These are phyloP conservation scores for Cataglyphis rosenhaueri DNA, from an alignment of 2,888 invertebrate species.

Conservation along the genomic window DNA sequence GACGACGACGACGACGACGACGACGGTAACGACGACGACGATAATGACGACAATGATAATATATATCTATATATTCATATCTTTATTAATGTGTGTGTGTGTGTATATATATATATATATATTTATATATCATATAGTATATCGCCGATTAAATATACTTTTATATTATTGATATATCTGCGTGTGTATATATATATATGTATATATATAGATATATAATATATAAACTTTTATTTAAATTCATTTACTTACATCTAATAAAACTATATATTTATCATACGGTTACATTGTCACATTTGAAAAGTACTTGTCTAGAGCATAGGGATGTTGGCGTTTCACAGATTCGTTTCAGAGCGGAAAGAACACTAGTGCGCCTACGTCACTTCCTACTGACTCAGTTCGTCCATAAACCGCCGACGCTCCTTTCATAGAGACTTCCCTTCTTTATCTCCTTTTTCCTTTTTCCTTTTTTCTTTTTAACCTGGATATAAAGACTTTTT, in stretches of 20 bases:
- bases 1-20: constrained; percentile 9
- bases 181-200: constrained; percentile 67
- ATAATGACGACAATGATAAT: constrained; percentile 43
- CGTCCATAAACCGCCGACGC: constrained; percentile 42
- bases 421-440: constrained; percentile 1
- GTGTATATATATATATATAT: constrained; percentile 55
- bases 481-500: constrained; percentile 36
- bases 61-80: constrained; percentile 59
- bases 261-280: constrained; percentile 46
- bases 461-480: neutral
- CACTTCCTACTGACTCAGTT: constrained; percentile 44
- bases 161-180: constrained; percentile 80
- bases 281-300: constrained; percentile 56
- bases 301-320: constrained; percentile 68
- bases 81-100: constrained; percentile 43
- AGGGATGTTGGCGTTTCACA: constrained; percentile 81
- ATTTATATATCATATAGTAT: constrained; percentile 37
- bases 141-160: constrained; percentile 78
- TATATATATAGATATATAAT: constrained; percentile 67
- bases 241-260: constrained; percentile 55
- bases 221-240: constrained; percentile 73
- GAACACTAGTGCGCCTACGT: constrained; percentile 56
- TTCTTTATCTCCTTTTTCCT: neutral
- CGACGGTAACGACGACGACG: neutral
- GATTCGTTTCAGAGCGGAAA: constrained; percentile 80